Base-by-base conservation (phyloP, 2,797 vertebrate species). In the Staurois parvus region DNA sequence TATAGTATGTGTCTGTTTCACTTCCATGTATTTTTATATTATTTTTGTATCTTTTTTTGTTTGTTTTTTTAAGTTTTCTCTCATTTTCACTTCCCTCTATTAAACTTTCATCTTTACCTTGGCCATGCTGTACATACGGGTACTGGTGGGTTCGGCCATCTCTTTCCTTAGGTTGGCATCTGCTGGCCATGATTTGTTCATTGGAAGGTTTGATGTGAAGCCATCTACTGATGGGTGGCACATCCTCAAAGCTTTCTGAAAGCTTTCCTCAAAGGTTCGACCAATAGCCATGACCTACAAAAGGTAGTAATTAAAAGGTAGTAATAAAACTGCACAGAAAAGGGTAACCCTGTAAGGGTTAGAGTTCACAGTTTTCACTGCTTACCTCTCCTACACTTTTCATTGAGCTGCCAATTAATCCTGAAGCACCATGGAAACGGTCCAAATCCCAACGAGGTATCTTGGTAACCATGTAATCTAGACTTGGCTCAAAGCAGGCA, bases 331-430 rank as follows among this genome's bases (percentile, higher is more conserved):
- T 28, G 19, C 32, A 6, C 2, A 72, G 34, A 19, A n/a, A 28
- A 56, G 12, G 17, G 34, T 11, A 19, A 8, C 11, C 6, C 2
- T 45, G 30, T 4, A 37, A 7, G 72, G 28, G 13, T 3, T 45
- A 34, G 19, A 40, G 68, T 68, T 11, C 1, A 26, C 4, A 34
- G 66, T 12, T 68, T 48, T 32, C 62, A 0, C 29, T 76, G 64
- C 93, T 90, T 88, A 98, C 97, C 96, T 98, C 97, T 91, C 98
- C 97, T 10, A 99, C 98, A 19, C 98, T 99, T 93, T 98, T 99
- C 97, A 99, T 98, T 76, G 97, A 95, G 81, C 96, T 99, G 75
- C 98, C 97, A 64, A 98, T 99, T 88, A 90, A 91, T 11, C 79
- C 92, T 29, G 97, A 97, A 52, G 92, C 95, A 76, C 94, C 96